phyloP scores from a whole-genome alignment of 2,797 vertebrate genomes.

The Poecilia gillii region DNA sequence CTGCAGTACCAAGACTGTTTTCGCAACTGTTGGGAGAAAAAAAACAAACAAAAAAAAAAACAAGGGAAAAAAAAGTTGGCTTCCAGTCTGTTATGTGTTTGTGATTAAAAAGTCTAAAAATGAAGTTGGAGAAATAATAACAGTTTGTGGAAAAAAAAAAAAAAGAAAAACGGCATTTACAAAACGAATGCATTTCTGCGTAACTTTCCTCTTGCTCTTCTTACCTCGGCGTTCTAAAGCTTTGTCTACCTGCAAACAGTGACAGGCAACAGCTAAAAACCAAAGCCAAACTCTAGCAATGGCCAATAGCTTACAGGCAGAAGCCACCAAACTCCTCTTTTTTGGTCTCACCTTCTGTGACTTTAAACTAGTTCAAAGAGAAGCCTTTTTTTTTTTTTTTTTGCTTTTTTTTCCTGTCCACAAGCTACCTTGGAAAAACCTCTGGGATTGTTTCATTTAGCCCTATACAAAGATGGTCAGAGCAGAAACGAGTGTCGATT shows the following conservation, averaged over 20 bases:
- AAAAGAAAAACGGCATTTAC: conserved; percentile 83
- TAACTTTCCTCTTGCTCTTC: conserved; percentile 92
- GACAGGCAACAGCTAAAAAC: conserved; percentile 99
- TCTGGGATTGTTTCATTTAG: conserved; percentile 98
- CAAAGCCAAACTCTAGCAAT: conserved; percentile 99
- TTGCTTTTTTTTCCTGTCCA: conserved; percentile 72
- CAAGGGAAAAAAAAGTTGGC: conserved; percentile 76
- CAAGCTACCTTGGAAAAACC: conserved; percentile 99
- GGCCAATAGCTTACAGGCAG: conserved; percentile 99
- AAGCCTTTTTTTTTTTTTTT: conserved; percentile 80
- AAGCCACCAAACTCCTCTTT: conserved; percentile 91
- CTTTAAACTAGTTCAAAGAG: conserved; percentile 99
- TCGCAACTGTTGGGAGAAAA: conserved; percentile 82
- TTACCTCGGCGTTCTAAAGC: conserved; percentile 99
- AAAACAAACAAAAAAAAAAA: conserved; percentile 31
- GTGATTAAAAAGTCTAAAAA: conserved; percentile 87
- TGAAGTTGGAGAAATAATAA: conserved; percentile 79
- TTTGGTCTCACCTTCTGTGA: conserved; percentile 93
- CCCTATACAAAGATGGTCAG: conserved; percentile 94
- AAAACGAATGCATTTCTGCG: conserved; percentile 91
- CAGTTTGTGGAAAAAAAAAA: conserved; percentile 79
- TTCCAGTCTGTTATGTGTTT: conserved; percentile 91
- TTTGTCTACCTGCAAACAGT: conserved; percentile 99
- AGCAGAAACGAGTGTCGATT: conserved; percentile 73
- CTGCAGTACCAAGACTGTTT: conserved; percentile 94